Evolutionary conservation across 2,888 invertebrate species (phyloP).

Genomic region (Onthophagus sagittarius): DNA sequence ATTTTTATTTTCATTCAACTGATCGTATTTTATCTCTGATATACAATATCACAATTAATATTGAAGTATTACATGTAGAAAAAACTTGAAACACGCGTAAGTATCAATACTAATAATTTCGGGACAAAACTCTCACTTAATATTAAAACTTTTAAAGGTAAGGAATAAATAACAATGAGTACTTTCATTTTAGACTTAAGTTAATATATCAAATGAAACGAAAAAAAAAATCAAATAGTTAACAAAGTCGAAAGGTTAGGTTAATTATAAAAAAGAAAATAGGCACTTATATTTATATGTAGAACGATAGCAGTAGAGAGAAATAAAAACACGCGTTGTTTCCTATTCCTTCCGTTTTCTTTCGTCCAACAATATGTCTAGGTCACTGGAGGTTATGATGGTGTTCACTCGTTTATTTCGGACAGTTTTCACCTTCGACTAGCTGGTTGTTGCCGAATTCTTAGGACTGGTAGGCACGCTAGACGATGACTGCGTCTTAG

Average conservation of each 20-base stretch:
- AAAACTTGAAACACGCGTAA: background rate
- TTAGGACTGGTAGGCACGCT: slow-evolving; percentile 46
- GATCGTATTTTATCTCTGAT: background rate
- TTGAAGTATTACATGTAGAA: background rate
- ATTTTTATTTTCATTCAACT: background rate
- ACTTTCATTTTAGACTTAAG: background rate
- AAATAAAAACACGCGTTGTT: background rate
- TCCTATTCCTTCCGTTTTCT: background rate
- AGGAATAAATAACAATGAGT: background rate
- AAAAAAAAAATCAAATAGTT: background rate
- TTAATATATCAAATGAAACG: background rate
- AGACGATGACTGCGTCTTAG: slow-evolving; percentile 56
- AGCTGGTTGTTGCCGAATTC: slow-evolving; percentile 27
- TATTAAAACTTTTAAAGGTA: background rate
- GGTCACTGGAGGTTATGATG: slow-evolving; percentile 9
- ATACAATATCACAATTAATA: background rate
- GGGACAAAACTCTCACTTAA: background rate
- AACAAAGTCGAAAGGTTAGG: background rate
- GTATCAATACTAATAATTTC: background rate
- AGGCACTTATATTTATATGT: background rate
- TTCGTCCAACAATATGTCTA: slow-evolving; percentile 2
- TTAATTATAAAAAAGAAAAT: background rate
- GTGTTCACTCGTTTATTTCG: slow-evolving; percentile 14
- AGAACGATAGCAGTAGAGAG: background rate
- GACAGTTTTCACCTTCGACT: background rate